Base-by-base conservation (phyloP, 2,113 vertebrate species). In the Emydura subglobosa region DNA sequence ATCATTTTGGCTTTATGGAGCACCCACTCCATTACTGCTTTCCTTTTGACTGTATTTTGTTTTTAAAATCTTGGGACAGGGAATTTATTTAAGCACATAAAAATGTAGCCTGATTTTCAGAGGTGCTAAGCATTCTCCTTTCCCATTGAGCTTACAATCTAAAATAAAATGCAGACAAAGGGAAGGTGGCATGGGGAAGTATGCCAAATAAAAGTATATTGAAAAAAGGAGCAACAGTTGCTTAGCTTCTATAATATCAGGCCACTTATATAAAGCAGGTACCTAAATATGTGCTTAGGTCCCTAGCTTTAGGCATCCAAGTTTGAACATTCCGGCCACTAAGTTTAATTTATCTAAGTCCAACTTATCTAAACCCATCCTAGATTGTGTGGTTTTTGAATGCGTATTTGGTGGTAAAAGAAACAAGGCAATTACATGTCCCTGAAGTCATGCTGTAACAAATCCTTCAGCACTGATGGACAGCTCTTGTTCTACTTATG, bases 191-290 rank as follows among this genome's bases (percentile, higher is more conserved):
- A 68, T 94, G 86, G 92, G 94, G 95, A 97, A 94, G 95, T 96
- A 87, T 91, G 96, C 91, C 90, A 94, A 94, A 96, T 47, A 14
- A 10, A 94, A 91, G 74, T 95, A 96, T 96, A 95, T 95, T 95
- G 96, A 88, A 95, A 95, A 31, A 89, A 96, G 89, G 85, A 81
- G 93, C 87, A 95, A 95, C 93, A 83, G 97, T 96, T 96, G 96
- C 96, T 97, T 96, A 96, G 94, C 97, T 90, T 96, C 89, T 97
- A 59, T 24, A 55, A 92, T 96, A 93, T 94, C 96, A 94, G 94
- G 94, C 97, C 94, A 92, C 96, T 95, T 96, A 88, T 94, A 95
- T 93, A 95, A 86, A 39, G 34, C 93, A 95, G 87, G 96, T 39
- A 17, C 65, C 82, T n/a, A 2, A 2, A 54, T 55, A 85, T 88